Percentiles rank a stretch among this genome's conserved stretches.
Evolutionary conservation across 2,797 vertebrate species (phyloP).

Genomic region (Coreius guichenoti): DNA sequence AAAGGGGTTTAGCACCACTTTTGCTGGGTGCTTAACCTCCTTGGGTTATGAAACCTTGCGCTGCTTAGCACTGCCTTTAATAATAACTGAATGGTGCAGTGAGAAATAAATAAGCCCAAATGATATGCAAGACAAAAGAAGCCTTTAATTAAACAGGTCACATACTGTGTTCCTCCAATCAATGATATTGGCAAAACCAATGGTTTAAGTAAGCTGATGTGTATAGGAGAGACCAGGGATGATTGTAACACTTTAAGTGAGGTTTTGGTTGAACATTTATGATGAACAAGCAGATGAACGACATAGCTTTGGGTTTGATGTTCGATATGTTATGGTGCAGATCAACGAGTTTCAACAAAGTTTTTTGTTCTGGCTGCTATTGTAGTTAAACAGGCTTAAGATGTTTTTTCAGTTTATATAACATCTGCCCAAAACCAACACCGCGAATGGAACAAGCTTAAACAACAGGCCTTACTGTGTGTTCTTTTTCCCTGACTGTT

Average conservation of each 20-base stretch:
- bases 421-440: background rate
- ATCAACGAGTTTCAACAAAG: constrained; percentile 11
- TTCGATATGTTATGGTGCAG: background rate
- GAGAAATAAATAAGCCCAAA: background rate
- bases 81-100: background rate
- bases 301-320: background rate
- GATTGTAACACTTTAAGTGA: background rate
- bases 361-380: background rate
- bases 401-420: background rate
- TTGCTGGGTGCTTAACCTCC: background rate
- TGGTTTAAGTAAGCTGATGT: background rate
- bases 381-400: constrained; percentile 11
- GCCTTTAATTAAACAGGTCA: background rate
- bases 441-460: background rate
- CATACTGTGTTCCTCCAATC: background rate
- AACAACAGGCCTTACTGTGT: background rate
- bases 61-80: background rate
- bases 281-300: background rate
- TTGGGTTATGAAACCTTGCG: background rate
- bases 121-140: background rate
- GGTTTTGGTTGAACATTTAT: background rate
- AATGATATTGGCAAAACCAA: background rate
- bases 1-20: background rate
- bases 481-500: background rate
- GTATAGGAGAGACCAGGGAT: background rate